These are phyloP conservation scores for Gambelia wislizenii DNA, from an alignment of 2,797 vertebrate species.

Conservation along the genomic window DNA sequence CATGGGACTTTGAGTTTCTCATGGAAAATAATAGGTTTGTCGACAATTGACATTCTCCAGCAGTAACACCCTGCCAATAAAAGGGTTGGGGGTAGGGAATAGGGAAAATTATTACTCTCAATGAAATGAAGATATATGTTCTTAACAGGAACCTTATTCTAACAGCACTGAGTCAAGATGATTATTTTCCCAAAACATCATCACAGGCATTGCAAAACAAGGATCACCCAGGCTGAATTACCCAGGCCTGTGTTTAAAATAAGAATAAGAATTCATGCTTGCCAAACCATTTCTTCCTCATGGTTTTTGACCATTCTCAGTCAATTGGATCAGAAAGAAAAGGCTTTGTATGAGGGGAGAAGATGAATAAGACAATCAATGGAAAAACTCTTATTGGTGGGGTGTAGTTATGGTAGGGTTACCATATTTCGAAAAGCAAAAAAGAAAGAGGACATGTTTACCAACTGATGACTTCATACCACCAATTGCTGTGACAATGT, in stretches of 20 bases:
- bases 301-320: not conserved
- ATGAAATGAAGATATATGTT: constrained; percentile 65
- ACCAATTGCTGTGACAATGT: too few species aligned
- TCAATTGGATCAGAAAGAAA: not conserved
- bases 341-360: not conserved
- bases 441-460: too few species aligned
- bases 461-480: too few species aligned
- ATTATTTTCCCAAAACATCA: constrained; percentile 66
- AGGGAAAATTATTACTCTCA: constrained; percentile 62
- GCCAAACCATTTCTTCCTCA: not conserved
- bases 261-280: not conserved
- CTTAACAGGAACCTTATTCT: constrained; percentile 56
- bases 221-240: constrained; percentile 54
- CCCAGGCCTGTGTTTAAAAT: not conserved
- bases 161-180: constrained; percentile 63
- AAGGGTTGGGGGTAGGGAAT: constrained; percentile 48
- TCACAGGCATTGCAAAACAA: constrained; percentile 58
- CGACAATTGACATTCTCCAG: constrained; percentile 67
- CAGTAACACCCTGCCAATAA: constrained; percentile 71
- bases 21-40: constrained; percentile 68
- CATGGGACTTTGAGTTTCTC: constrained; percentile 76
- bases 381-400: not conserved
- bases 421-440: not conserved
- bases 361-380: not conserved
- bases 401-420: not conserved